A percentile compares a stretch with the other conserved stretches of the same genome.
These are phyloP conservation scores for Lasioglossum lativentre DNA, from an alignment of 2,888 invertebrate species.

Conservation along the genomic window DNA sequence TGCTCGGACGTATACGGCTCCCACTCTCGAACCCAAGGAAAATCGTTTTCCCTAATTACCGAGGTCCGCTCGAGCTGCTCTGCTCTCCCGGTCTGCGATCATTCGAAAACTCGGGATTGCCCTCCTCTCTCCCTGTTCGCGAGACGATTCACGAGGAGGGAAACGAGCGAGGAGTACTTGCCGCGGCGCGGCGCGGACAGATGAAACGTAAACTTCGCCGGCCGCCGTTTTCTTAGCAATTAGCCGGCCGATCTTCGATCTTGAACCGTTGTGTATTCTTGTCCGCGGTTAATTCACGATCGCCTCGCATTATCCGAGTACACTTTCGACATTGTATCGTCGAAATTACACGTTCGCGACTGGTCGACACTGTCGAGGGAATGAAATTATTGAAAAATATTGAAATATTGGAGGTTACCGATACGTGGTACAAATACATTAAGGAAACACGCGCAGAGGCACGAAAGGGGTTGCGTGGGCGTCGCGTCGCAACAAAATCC, in stretches of 20 bases:
- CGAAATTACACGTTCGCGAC: constrained; percentile 32
- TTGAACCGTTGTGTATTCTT: constrained; percentile 53
- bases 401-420: too few species aligned
- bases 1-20: not conserved
- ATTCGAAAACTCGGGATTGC: constrained; percentile 8
- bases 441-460: too few species aligned
- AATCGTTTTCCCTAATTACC: constrained; percentile 39
- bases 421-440: too few species aligned
- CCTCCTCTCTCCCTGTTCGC: not conserved
- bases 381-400: too few species aligned
- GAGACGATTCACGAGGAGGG: constrained; percentile 20
- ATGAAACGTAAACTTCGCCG: constrained; percentile 53
- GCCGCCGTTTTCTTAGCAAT: constrained; percentile 62
- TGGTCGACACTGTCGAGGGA: constrained; percentile 32
- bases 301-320: constrained; percentile 2
- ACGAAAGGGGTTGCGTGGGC: too few species aligned
- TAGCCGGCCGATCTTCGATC: constrained; percentile 53
- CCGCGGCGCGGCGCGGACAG: constrained; percentile 28
- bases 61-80: not conserved
- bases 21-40: not conserved
- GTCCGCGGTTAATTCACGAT: constrained; percentile 46
- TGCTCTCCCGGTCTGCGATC: too few species aligned
- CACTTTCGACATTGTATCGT: constrained; percentile 13
- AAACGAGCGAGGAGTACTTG: constrained; percentile 18
- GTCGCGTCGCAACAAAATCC: not conserved